phyloP scores from a whole-genome alignment of 1,140 invertebrate genomes.

The Euborellia annulipes region DNA sequence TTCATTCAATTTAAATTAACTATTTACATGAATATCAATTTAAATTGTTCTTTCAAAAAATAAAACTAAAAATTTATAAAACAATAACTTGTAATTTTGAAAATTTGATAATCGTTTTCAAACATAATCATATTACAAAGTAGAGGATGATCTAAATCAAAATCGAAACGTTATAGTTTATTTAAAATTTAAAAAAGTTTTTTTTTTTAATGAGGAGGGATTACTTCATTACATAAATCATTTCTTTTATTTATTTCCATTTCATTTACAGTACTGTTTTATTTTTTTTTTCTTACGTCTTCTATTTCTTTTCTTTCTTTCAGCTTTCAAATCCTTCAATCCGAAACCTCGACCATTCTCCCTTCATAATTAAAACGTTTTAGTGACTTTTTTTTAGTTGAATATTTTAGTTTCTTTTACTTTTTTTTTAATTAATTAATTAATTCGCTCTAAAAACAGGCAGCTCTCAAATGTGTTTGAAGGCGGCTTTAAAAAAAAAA shows the following conservation, averaged over 20 bases:
- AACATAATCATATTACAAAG: too few species aligned
- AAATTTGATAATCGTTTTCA: too few species aligned
- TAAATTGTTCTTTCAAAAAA: too few species aligned
- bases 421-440: too few species aligned
- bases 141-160: too few species aligned
- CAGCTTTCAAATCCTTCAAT: slow-evolving; percentile 45
- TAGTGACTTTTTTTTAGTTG: too few species aligned
- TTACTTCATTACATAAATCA: neutral
- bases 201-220: too few species aligned
- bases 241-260: neutral
- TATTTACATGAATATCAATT: too few species aligned
- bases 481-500: slow-evolving; percentile 1
- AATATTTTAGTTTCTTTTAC: neutral
- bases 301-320: slow-evolving; percentile 37
- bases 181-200: neutral
- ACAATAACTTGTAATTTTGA: too few species aligned
- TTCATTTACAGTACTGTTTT: neutral
- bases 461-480: slow-evolving; percentile 29
- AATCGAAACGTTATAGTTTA: too few species aligned
- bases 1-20: too few species aligned
- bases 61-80: too few species aligned
- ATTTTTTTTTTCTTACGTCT: slow-evolving; percentile 20
- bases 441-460: slow-evolving; percentile 28
- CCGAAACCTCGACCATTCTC: slow-evolving; percentile 43
- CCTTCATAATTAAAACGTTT: slow-evolving; percentile 25